Percentiles rank a stretch among this genome's conserved stretches.
These are phyloP conservation scores for Drosophila nigritarsus DNA, from an alignment of 2,888 invertebrate genomes.

Conservation along the genomic window DNA sequence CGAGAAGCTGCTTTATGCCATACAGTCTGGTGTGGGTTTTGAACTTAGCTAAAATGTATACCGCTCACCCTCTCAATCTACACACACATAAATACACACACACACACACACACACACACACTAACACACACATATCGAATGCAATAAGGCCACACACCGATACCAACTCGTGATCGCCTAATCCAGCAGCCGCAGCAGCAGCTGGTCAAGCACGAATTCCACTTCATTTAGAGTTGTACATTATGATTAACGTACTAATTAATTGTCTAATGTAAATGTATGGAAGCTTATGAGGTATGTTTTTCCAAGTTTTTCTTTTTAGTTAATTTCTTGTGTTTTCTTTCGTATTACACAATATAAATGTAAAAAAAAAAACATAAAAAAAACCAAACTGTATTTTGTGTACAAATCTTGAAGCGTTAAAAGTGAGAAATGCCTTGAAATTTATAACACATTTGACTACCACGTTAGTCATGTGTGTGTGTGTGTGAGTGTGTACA, in stretches of 20 bases:
- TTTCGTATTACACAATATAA: slow-evolving; percentile 46
- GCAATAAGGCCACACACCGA: slow-evolving; percentile 26
- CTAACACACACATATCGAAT: slow-evolving; percentile 58
- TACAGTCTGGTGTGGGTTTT: slow-evolving; percentile 98
- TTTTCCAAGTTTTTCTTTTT: slow-evolving; percentile 52
- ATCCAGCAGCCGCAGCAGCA: slow-evolving; percentile 28
- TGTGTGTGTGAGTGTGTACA: slow-evolving; percentile 13
- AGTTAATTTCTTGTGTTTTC: slow-evolving; percentile 48
- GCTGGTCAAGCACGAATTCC: slow-evolving; percentile 55
- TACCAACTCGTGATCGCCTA: slow-evolving; percentile 19
- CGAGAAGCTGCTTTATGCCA: slow-evolving; percentile 95
- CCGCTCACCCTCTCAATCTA: not conserved
- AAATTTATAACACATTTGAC: slow-evolving; percentile 18
- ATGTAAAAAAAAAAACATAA: slow-evolving; percentile 33
- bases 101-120: slow-evolving; percentile 35
- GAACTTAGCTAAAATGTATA: slow-evolving; percentile 91
- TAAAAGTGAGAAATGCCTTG: slow-evolving; percentile 8
- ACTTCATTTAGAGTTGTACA: slow-evolving; percentile 53
- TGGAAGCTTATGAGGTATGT: slow-evolving; percentile 72
- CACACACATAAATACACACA: slow-evolving; percentile 32
- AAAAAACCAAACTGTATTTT: slow-evolving; percentile 12
- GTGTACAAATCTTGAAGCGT: slow-evolving; percentile 11
- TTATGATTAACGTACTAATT: slow-evolving; percentile 58
- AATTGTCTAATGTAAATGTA: slow-evolving; percentile 59
- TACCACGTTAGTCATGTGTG: slow-evolving; percentile 19